phyloP scores from a whole-genome alignment of 2,113 vertebrate species.

The western clawed frog (Xenopus tropicalis) region UCB_Xtro_10.0 CM004447.2:83192501-83193000 shows the following conservation, averaged over 20 bases:
- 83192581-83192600: no score
- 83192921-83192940: slow-evolving; percentile 76
- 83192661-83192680: no score
- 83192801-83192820: slow-evolving; percentile 73
- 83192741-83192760: slow-evolving; percentile 60
- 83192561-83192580: no score
- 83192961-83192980: slow-evolving; percentile 71
- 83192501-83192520: no score
- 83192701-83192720: slow-evolving; percentile 55
- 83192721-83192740: slow-evolving; percentile 69
- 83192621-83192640: no score
- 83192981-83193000: slow-evolving; percentile 60
- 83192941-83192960: slow-evolving; percentile 82
- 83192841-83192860: slow-evolving; percentile 75
- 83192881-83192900: slow-evolving; percentile 71
- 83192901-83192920: slow-evolving; percentile 69
- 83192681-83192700: no score
- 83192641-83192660: no score
- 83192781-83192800: slow-evolving; percentile 70
- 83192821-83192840: slow-evolving; percentile 64
- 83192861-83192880: slow-evolving; percentile 76
- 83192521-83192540: no score
- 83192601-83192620: no score
- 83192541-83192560: no score
- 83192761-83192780: slow-evolving; percentile 70